Evolutionary conservation across 2,888 invertebrate genomes (phyloP), one percentile per base, ranked within the genome.

Genomic region (Napeogenes inachia): DNA sequence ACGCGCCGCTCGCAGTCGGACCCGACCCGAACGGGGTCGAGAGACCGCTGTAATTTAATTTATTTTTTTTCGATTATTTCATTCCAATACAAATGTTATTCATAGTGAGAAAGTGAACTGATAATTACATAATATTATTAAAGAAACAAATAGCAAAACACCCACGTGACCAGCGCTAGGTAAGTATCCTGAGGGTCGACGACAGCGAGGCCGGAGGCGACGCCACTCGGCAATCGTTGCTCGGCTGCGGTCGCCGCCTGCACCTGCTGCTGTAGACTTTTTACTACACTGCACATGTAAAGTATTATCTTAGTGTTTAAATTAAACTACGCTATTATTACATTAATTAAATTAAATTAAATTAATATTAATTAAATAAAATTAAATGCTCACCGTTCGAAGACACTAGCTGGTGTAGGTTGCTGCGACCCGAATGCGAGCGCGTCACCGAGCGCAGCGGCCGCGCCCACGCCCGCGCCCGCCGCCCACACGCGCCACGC

Each of bases 91-190:
- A 2, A 6, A 2, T 10, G 5, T 2, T 10, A 42, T 1, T 42
- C 42, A 42, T 42, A 42, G 10, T 6, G 6, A 42, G 42, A 42
- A 42, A 42, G 42, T 42, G 10, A 12, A 42, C 3, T 10, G 4
- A 6, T 5, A 4, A 5, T 35, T 4, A 35, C 4, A 35, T 35
- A 35, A 35, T 6, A 35, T 35, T 35, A 6, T 35, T 35, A 35
- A 35, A 6, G 6, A 6, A 35, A 21, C 21, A 3, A 35, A 35
- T 35, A 4, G 35, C 35, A 47, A 54, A 32, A 13, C 64, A 82
- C 92, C 89, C 79, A 95, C 95, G 92, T 93, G 68, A 94, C 92
- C 61, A 94, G 84, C 10, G 94, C 93, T 54, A 93, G 92, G 83
- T 95, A 95, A 54, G 92, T 90, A 75, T 94, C 95, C 71, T 89